phyloP scores from a whole-genome alignment of 1,140 invertebrate species.

The Drosophila bocqueti region DNA sequence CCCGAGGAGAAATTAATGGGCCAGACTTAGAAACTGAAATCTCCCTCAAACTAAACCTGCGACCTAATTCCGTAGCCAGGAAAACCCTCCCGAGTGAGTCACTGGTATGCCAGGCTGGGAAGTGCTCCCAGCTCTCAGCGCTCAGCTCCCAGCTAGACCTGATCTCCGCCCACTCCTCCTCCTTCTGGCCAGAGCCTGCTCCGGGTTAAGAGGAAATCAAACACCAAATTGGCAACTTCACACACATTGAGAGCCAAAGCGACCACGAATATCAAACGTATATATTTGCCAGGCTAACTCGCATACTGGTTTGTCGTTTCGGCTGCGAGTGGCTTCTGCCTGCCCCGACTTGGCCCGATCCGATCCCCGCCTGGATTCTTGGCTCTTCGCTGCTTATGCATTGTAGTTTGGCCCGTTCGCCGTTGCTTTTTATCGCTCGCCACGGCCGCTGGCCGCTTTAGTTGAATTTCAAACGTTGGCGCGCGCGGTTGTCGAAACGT shows the following conservation, averaged over 20 bases:
- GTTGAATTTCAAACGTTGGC: slow-evolving; percentile 79
- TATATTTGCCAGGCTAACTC: slow-evolving; percentile 39
- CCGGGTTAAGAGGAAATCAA: slow-evolving; percentile 66
- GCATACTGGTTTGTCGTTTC: slow-evolving; percentile 66
- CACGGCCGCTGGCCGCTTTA: slow-evolving; percentile 62
- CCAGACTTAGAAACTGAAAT: slow-evolving; percentile 5
- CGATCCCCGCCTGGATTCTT: slow-evolving; percentile 10
- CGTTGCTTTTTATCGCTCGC: slow-evolving; percentile 68
- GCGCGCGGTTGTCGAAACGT: slow-evolving; percentile 66
- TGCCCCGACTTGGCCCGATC: slow-evolving; percentile 29
- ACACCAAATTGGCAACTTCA: slow-evolving; percentile 58
- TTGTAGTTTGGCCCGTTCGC: slow-evolving; percentile 45
- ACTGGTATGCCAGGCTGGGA: slow-evolving; percentile 34
- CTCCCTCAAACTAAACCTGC: not conserved
- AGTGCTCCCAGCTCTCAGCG: slow-evolving; percentile 2
- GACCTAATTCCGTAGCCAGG: slow-evolving; percentile 41
- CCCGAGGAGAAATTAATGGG: slow-evolving; percentile 13
- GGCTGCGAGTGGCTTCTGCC: slow-evolving; percentile 76
- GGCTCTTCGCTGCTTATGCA: slow-evolving; percentile 16
- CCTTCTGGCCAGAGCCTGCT: slow-evolving; percentile 24
- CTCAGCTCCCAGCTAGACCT: slow-evolving; percentile 5
- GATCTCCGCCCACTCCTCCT: not conserved
- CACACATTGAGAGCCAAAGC: slow-evolving; percentile 37
- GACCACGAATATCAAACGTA: slow-evolving; percentile 31
- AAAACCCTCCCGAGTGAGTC: slow-evolving; percentile 58